Percentiles rank a stretch among this genome's conserved stretches.
Evolutionary conservation across 2,888 invertebrate genomes (phyloP).

Genomic region (Netelia melanura): DNA sequence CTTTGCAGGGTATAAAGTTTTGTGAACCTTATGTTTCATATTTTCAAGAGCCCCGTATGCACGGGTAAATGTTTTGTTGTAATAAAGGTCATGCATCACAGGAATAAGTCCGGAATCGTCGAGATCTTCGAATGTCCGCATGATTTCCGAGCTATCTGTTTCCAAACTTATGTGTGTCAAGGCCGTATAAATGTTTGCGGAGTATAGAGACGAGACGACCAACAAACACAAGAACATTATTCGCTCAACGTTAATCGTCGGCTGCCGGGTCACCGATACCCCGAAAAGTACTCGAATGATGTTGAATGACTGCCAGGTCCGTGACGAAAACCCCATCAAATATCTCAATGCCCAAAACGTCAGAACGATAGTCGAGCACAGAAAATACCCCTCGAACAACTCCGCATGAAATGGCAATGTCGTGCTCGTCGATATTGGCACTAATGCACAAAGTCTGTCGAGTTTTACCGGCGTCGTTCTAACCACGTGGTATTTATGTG

Average conservation of each 20-base stretch:
- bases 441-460: constrained; percentile 56
- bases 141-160: not conserved
- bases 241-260: constrained; percentile 53
- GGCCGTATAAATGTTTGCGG: constrained; percentile 61
- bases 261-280: constrained; percentile 22
- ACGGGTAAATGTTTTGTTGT: constrained; percentile 50
- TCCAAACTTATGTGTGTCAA: constrained; percentile 57
- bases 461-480: constrained; percentile 18
- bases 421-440: constrained; percentile 38
- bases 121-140: constrained; percentile 56
- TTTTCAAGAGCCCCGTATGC: constrained; percentile 18
- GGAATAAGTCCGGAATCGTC: constrained; percentile 61
- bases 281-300: constrained; percentile 62
- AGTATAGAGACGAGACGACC: constrained; percentile 58
- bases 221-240: constrained; percentile 52
- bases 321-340: constrained; percentile 51
- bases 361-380: constrained; percentile 38
- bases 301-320: constrained; percentile 48
- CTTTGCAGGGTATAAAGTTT: not conserved
- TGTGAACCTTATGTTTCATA: constrained; percentile 35
- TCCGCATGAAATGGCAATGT: not conserved
- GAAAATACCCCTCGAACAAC: constrained; percentile 14
- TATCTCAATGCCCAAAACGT: constrained; percentile 35
- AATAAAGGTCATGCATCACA: constrained; percentile 24
- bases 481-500: not conserved